A percentile compares a stretch with the other conserved stretches of the same genome.
Conservation (phyloP, 2,797 vertebrate genomes). For the Lemur catta region DNA sequence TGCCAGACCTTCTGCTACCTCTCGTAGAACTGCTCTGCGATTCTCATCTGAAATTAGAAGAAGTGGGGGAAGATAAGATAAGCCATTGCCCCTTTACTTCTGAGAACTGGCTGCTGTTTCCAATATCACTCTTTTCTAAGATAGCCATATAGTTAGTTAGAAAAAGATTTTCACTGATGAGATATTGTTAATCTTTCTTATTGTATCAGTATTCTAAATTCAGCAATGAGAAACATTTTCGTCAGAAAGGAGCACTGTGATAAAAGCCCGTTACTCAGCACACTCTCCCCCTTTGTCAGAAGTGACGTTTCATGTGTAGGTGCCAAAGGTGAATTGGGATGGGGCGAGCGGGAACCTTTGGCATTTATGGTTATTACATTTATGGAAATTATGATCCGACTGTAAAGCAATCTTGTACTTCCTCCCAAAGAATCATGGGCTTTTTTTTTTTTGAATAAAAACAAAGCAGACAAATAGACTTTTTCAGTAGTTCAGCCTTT, state of each 20-base stretch:
- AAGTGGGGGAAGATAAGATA: slow-evolving; percentile 33
- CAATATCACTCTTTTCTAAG: slow-evolving; percentile 54
- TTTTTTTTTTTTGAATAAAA: slow-evolving; percentile 71
- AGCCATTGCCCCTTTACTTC: slow-evolving; percentile 48
- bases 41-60: slow-evolving; percentile 53
- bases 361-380: slow-evolving; percentile 53
- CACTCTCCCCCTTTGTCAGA: slow-evolving; percentile 48
- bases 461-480: slow-evolving; percentile 52
- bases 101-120: slow-evolving; percentile 59
- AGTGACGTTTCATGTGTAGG: slow-evolving; percentile 58
- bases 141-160: slow-evolving; percentile 57
- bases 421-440: slow-evolving; percentile 71
- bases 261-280: slow-evolving; percentile 38
- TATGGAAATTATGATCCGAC: slow-evolving; percentile 37
- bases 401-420: slow-evolving; percentile 61
- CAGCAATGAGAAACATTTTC: not conserved
- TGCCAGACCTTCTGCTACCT: slow-evolving; percentile 75
- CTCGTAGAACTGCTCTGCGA: slow-evolving; percentile 36
- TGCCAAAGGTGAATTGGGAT: slow-evolving; percentile 72
- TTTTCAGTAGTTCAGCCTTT: slow-evolving; percentile 58
- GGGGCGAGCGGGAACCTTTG: not conserved
- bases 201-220: not conserved
- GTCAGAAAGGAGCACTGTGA: not conserved
- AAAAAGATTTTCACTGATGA: not conserved
- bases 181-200: not conserved